A percentile compares a stretch with the other conserved stretches of the same genome.
phyloP scores from a whole-genome alignment of 2,888 invertebrate species.

The Artemia sinica region DNA sequence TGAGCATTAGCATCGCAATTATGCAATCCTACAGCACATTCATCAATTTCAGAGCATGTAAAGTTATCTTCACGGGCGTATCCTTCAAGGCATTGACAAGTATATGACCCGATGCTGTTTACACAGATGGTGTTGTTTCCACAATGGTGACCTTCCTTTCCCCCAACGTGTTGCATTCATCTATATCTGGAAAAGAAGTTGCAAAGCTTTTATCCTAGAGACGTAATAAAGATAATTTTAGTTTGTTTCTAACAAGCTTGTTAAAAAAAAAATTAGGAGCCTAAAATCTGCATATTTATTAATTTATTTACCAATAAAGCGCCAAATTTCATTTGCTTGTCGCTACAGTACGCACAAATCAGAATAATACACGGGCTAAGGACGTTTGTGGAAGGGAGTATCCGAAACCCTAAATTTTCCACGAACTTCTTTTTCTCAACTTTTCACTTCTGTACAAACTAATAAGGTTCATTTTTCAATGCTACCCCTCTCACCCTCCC shows the following conservation, averaged over 20 bases:
- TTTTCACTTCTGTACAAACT: too few species aligned
- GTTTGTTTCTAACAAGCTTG: neutral
- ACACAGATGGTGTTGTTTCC: slow-evolving; percentile 64
- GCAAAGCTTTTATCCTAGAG: slow-evolving; percentile 15
- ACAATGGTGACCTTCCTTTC: slow-evolving; percentile 63
- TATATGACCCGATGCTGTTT: slow-evolving; percentile 62
- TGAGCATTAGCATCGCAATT: slow-evolving; percentile 54
- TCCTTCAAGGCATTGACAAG: slow-evolving; percentile 64
- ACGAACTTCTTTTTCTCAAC: too few species aligned
- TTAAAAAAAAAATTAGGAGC: neutral
- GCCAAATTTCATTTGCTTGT: too few species aligned
- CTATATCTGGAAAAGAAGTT: slow-evolving; percentile 45
- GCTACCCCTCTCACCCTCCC: too few species aligned
- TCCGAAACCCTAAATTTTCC: too few species aligned
- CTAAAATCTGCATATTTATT: neutral
- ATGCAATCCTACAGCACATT: slow-evolving; percentile 52
- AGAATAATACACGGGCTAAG: too few species aligned
- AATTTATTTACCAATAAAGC: too few species aligned
- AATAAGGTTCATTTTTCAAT: too few species aligned
- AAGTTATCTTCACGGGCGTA: slow-evolving; percentile 57
- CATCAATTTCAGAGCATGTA: slow-evolving; percentile 62
- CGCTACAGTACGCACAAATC: too few species aligned
- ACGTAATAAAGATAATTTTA: slow-evolving; percentile 8
- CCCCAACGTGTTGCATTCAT: slow-evolving; percentile 63
- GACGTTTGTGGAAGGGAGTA: too few species aligned